Evolutionary conservation across 53 echinoderm and acorn worm species (phyloP).

Genomic region (Arbacia lixula): DNA sequence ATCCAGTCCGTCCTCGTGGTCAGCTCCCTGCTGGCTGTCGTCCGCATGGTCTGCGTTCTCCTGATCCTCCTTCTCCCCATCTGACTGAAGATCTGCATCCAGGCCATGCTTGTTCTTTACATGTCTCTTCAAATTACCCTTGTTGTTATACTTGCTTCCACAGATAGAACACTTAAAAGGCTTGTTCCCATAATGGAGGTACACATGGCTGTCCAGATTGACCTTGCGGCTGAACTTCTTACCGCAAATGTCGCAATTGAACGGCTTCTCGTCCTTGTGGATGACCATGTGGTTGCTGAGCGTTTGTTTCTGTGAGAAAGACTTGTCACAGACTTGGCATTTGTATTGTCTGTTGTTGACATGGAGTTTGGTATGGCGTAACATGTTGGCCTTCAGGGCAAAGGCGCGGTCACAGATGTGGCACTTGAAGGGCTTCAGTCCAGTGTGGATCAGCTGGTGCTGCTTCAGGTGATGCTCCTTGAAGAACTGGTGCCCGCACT

Average conservation of each 20-base stretch:
- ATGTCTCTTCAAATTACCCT: conserved; percentile 61
- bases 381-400: conserved; percentile 58
- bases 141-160: conserved; percentile 60
- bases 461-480: conserved; percentile 59
- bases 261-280: conserved; percentile 65
- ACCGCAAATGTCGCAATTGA: conserved; percentile 50
- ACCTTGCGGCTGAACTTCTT: conserved; percentile 64
- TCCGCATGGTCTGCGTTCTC: conserved; percentile 3
- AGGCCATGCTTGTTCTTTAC: conserved; percentile 64
- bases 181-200: conserved; percentile 61
- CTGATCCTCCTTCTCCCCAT: conserved; percentile 42
- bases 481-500: conserved; percentile 68
- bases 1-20: conserved; percentile 6
- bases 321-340: conserved; percentile 58
- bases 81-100: conserved; percentile 44
- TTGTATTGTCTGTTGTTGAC: conserved; percentile 50
- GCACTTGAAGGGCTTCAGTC: conserved; percentile 59
- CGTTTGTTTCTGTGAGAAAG: conserved; percentile 64
- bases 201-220: conserved; percentile 59
- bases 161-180: conserved; percentile 61
- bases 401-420: conserved; percentile 58
- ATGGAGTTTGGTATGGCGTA: conserved; percentile 56
- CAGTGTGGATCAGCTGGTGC: conserved; percentile 61
- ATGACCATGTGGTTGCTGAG: conserved; percentile 64
- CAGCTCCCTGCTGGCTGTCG: conserved; percentile 13